Base-by-base conservation (phyloP, 2,888 invertebrate species). In the Chrysopilus asiliformis region DNA sequence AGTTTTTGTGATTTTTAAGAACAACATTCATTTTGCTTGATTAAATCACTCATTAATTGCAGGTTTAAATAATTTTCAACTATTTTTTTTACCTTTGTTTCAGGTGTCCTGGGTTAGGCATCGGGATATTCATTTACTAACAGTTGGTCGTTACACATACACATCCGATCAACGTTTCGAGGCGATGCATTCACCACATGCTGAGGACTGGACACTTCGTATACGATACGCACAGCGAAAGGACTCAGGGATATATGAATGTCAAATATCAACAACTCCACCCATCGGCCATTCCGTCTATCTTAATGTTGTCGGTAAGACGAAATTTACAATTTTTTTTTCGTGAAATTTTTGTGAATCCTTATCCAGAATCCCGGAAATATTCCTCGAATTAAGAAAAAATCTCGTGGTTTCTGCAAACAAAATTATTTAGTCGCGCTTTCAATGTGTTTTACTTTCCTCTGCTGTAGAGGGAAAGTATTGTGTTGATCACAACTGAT, bases 261-360 rank as follows among this genome's bases (percentile, higher is more conserved):
- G 87, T 60, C 89, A 89, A 68, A 85, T 89, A 58, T 85, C 84
- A 49, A 87, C 87, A 34, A 87, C 87, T 43, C 87, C 87, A 34
- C 86, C 86, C 40, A 77, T 84, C 33, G 85, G 86, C 27, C 83
- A 84, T 60, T 77, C 80, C 16, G 77, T 87, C 38, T 77, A 74
- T 56, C 72, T 87, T 43, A 82, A 75, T 48, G 81, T 87, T 55
- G 82, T 87, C 44, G 86, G 87, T 86, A 57, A 79, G 82, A n/a
- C n/a, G n/a, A n/a, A n/a, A n/a, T n/a, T n/a, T n/a, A n/a, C n/a
- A n/a, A n/a, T n/a, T n/a, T n/a, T n/a, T n/a, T n/a, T n/a, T n/a
- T n/a, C n/a, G n/a, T n/a, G n/a, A n/a, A n/a, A n/a, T n/a, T n/a
- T n/a, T n/a, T n/a, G n/a, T n/a, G n/a, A n/a, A n/a, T n/a, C n/a